Percentiles rank a stretch among this genome's conserved stretches.
phyloP scores from a whole-genome alignment of 1,140 invertebrate genomes.

The Euwallacea fornicatus region DNA sequence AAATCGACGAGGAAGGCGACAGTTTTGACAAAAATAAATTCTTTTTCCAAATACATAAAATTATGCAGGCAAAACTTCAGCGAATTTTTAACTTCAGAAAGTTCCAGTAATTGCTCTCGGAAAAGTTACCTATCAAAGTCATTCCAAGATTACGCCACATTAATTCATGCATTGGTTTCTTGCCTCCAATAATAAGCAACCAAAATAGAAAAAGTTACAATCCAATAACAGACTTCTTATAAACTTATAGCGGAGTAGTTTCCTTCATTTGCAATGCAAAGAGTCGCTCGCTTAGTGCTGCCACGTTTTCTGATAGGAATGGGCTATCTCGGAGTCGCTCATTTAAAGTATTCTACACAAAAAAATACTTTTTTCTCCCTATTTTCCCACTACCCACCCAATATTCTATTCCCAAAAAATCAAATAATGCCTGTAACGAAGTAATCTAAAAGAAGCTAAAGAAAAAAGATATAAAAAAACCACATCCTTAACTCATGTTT shows the following conservation, averaged over 20 bases:
- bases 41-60: background rate
- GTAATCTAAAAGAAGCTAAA: no score
- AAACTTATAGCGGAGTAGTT: constrained; percentile 19
- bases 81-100: constrained; percentile 1
- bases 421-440: no score
- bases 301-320: constrained; percentile 9
- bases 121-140: constrained; percentile 5
- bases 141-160: background rate
- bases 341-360: no score
- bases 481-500: background rate
- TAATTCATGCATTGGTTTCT: constrained; percentile 6
- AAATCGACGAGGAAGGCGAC: no score
- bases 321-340: background rate
- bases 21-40: background rate
- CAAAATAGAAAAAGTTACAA: constrained; percentile 25
- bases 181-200: constrained; percentile 6
- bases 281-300: constrained; percentile 5
- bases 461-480: no score
- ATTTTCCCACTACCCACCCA: no score
- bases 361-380: no score
- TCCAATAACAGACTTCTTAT: constrained; percentile 24
- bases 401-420: no score
- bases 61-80: background rate
- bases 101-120: background rate
- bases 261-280: constrained; percentile 27